Percentiles rank a stretch among this genome's conserved stretches.
These are phyloP conservation scores for Coptotermes formosanus DNA, from an alignment of 1,140 invertebrate species.

Conservation along the genomic window DNA sequence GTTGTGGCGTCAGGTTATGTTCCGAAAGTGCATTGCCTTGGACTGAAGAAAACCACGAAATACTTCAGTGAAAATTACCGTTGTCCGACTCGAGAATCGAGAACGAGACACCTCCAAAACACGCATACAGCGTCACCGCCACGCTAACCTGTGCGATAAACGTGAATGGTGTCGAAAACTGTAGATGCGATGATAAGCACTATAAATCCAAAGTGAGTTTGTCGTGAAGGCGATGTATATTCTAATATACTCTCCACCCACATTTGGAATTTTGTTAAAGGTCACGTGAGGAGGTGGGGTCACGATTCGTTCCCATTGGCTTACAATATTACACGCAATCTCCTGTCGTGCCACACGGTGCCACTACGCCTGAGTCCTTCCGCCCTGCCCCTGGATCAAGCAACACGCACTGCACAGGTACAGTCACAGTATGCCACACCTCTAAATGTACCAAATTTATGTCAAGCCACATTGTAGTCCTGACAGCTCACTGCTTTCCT, in stretches of 20 bases:
- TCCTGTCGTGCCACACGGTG: neutral
- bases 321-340: neutral
- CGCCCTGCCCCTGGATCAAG: constrained; percentile 6
- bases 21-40: too few relatives aligned
- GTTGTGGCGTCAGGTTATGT: too few relatives aligned
- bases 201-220: neutral
- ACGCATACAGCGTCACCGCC: too few relatives aligned
- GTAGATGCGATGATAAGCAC: neutral
- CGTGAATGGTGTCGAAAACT: neutral
- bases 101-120: too few relatives aligned
- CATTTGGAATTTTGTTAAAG: constrained; percentile 13
- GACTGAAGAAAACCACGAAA: too few relatives aligned
- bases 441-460: too few relatives aligned
- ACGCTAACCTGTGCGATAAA: neutral
- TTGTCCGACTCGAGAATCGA: too few relatives aligned
- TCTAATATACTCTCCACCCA: constrained; percentile 18
- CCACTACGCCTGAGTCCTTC: neutral
- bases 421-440: neutral
- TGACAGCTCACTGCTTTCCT: too few relatives aligned
- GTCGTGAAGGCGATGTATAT: constrained; percentile 3
- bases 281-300: constrained; percentile 15
- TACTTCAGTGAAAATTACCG: too few relatives aligned
- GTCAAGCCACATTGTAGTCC: too few relatives aligned
- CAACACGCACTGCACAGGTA: neutral
- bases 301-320: neutral